A percentile compares a stretch with the other conserved stretches of the same genome.
Evolutionary conservation across 2,888 invertebrate genomes (phyloP).

Genomic region (Heliconius cydno): DNA sequence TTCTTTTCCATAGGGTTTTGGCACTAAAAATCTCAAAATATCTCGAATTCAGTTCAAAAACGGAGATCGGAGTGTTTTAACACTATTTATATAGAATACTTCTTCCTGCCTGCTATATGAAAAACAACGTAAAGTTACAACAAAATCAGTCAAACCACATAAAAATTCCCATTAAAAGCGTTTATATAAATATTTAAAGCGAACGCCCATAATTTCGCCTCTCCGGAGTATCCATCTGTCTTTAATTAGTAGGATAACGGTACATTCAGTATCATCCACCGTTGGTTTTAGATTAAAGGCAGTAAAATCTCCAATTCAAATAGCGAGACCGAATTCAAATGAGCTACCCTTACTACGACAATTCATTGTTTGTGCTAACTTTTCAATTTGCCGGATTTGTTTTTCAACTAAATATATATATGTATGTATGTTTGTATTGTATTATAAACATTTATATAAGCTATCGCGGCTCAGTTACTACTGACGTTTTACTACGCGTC

Average conservation of each 20-base stretch:
- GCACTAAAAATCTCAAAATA: not conserved
- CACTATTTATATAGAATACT: not conserved
- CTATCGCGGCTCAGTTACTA: not conserved
- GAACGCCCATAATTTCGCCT: slow-evolving; percentile 30
- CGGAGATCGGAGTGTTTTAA: not conserved
- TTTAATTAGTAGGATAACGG: slow-evolving; percentile 73
- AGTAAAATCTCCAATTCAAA: slow-evolving; percentile 80
- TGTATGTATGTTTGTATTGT: not conserved
- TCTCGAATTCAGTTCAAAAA: not conserved
- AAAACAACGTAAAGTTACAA: not conserved
- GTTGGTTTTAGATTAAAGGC: slow-evolving; percentile 76
- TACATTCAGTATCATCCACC: slow-evolving; percentile 60
- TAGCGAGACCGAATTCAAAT: slow-evolving; percentile 72
- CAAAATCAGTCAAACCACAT: not conserved
- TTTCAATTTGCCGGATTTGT: slow-evolving; percentile 18
- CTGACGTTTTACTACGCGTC: too few species aligned
- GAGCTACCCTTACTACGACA: slow-evolving; percentile 58
- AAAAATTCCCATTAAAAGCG: slow-evolving; percentile 14
- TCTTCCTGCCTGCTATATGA: not conserved
- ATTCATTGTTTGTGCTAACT: slow-evolving; percentile 6
- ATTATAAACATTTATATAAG: too few species aligned
- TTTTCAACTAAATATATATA: not conserved
- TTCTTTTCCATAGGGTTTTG: too few species aligned
- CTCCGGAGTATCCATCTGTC: slow-evolving; percentile 55
- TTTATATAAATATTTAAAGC: slow-evolving; percentile 25